Evolutionary conservation across 2,797 vertebrate genomes (phyloP), one percentile per base, ranked within the genome.

Genomic region (Salarias fasciatus): DNA sequence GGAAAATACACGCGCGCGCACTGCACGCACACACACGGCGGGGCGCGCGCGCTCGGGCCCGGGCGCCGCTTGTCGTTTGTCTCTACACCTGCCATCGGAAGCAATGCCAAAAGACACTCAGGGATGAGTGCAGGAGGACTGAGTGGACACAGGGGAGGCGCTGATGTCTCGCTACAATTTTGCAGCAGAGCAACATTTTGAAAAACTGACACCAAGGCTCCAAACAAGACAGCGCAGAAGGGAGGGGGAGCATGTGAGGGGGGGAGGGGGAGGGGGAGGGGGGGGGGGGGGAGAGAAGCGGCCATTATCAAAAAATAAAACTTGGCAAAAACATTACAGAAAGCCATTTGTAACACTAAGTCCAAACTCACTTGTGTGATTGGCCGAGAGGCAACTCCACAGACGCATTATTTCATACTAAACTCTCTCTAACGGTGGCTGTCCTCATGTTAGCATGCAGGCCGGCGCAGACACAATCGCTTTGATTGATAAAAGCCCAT

Each of bases 171-270:
- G 41, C 70, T 58, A 53, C 79, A 77, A 75, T 84, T 82, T 84
- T 82, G 81, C 76, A 80, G 72, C 3, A 15, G 37, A 82, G 82
- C 80, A 84, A 79, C 83, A 82, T 85, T 80, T 84, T 67, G 66
- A 35, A 35, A 35, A 35, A 35, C 1, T 50, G 77, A 67, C 60
- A 62, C 66, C 61, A 52, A 57, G 60, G 67, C 33, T 46, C 69
- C 63, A 68, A 81, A 79, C 71, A 71, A 75, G 72, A 73, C 68
- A 30, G 31, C 6, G 31, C 6, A 9, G 31, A 6, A 31, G 31
- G 31, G 31, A 9, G 4, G 31, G 9, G 31, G 18, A n/a, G n/a
- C n/a, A n/a, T n/a, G 31, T 33, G 31, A 33, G 31, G 33, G 31
- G 33, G 31, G 33, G 33, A 2, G 6, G 2, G 33, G 33, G 6